phyloP scores from a whole-genome alignment of 2,888 invertebrate genomes.

The Drosophila anomalata region DNA sequence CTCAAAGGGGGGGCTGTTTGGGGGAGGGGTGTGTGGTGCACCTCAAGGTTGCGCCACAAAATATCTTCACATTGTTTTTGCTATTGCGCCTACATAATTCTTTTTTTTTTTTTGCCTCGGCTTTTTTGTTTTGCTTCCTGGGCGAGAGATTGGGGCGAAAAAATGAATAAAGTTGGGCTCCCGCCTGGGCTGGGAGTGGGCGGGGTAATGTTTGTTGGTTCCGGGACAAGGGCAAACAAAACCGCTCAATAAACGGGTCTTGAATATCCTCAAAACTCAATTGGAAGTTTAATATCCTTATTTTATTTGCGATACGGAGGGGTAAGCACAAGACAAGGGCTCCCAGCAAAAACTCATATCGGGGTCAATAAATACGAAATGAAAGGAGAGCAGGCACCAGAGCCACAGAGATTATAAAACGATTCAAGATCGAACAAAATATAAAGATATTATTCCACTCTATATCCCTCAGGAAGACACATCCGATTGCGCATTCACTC shows the following conservation, averaged over 20 bases:
- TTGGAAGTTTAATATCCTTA: conserved; percentile 31
- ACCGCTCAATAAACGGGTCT: conserved; percentile 52
- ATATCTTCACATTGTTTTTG: conserved; percentile 39
- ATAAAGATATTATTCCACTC: neutral
- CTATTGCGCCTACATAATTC: conserved; percentile 14
- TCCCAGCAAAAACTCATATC: neutral
- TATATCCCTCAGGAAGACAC: too few relatives aligned
- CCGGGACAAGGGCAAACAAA: conserved; percentile 63
- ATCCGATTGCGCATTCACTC: too few relatives aligned
- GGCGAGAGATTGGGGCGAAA: neutral
- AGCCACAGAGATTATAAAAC: neutral
- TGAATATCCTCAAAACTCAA: conserved; percentile 27
- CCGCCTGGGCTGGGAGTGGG: neutral
- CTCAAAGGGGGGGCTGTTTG: neutral
- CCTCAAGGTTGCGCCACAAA: conserved; percentile 48
- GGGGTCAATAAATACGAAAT: conserved; percentile 10
- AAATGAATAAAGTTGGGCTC: neutral
- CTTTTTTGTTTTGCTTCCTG: neutral
- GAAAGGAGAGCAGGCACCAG: too few relatives aligned
- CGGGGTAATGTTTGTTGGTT: conserved; percentile 40
- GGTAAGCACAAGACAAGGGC: neutral
- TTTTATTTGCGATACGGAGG: conserved; percentile 5
- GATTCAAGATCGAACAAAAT: neutral
- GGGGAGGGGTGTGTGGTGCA: conserved; percentile 23
- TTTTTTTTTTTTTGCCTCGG: neutral